Evolutionary conservation across 2,113 vertebrate species (phyloP).

Genomic region (Corythaixoides concolor): DNA sequence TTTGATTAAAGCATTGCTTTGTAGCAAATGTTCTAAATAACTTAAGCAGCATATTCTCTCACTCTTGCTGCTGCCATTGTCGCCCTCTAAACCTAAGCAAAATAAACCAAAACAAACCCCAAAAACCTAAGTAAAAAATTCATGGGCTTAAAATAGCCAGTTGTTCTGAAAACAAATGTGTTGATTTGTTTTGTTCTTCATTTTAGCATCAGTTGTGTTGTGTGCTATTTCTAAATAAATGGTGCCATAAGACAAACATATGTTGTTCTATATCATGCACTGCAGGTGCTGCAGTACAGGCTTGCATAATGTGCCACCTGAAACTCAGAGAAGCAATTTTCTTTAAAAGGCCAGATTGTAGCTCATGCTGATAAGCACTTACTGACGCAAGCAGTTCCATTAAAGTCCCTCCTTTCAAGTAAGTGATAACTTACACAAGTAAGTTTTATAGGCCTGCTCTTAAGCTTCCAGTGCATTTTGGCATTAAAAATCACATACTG

Average conservation of each 20-base stretch:
- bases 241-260: constrained; percentile 55
- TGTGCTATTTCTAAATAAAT: constrained; percentile 57
- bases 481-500: background rate
- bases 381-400: background rate
- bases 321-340: constrained; percentile 49
- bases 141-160: background rate
- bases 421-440: background rate
- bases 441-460: constrained; percentile 16
- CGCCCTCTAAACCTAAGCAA: background rate
- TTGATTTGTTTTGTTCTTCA: constrained; percentile 30
- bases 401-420: constrained; percentile 15
- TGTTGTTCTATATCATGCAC: constrained; percentile 28
- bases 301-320: constrained; percentile 53
- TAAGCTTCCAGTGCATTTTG: background rate
- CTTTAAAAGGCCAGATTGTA: constrained; percentile 16
- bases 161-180: constrained; percentile 28
- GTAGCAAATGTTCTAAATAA: background rate
- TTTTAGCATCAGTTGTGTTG: background rate
- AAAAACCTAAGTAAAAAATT: background rate
- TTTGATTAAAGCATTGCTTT: background rate
- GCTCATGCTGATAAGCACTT: background rate
- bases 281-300: constrained; percentile 31
- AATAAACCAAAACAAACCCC: background rate
- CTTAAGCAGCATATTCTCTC: background rate
- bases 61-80: background rate